phyloP scores from a whole-genome alignment of 2,797 vertebrate species.

The Labeo calbasu region DNA sequence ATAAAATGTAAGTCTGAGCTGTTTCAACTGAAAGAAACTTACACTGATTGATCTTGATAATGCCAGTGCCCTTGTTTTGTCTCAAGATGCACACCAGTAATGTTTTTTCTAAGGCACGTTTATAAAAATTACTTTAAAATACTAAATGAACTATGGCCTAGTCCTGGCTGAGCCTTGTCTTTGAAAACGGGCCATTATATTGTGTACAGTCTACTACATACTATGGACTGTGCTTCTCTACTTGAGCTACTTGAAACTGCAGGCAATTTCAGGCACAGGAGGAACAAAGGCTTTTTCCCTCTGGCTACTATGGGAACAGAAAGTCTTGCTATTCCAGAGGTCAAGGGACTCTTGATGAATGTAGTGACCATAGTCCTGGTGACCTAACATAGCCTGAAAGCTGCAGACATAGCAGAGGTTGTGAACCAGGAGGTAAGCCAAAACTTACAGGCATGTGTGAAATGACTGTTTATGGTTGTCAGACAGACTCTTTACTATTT shows the following conservation, averaged over 20 bases:
- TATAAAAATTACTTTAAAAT: too few species aligned
- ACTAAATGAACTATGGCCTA: too few species aligned
- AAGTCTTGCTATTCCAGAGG: background rate
- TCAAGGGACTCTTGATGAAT: background rate
- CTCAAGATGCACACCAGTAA: too few species aligned
- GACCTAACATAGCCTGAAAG: background rate
- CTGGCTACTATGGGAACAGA: background rate
- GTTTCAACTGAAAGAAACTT: too few species aligned
- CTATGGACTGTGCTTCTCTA: background rate
- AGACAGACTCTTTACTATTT: background rate
- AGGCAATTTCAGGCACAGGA: background rate
- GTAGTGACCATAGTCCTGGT: background rate
- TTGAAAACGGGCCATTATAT: background rate
- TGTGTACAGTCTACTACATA: background rate
- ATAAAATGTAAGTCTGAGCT: too few species aligned
- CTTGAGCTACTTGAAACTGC: background rate
- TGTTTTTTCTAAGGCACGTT: too few species aligned
- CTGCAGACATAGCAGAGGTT: background rate
- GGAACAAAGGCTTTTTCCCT: background rate
- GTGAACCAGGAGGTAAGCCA: background rate
- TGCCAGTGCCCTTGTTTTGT: too few species aligned
- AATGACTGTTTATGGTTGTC: background rate
- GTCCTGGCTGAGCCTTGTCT: too few species aligned
- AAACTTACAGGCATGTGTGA: background rate
- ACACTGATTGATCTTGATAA: too few species aligned